Conservation (phyloP, 64 coral and sea anemone species). For the Platygyra sinensis region DNA sequence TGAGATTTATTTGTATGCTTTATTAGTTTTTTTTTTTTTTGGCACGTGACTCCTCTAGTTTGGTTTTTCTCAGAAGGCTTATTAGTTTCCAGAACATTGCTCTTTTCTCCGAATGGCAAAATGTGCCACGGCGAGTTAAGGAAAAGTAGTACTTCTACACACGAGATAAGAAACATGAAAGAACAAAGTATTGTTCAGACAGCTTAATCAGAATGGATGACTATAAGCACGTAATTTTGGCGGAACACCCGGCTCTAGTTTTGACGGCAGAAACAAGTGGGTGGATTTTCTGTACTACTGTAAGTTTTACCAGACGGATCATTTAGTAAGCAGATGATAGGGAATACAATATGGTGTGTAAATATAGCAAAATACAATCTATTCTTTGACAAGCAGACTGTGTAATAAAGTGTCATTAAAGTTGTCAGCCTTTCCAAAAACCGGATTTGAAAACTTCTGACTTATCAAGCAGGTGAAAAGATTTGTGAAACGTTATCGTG, state of each 20-base stretch:
- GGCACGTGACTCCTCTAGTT: not conserved
- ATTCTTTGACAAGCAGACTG: not conserved
- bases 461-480: slow-evolving; percentile 45
- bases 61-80: not conserved
- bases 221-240: not conserved
- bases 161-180: not conserved
- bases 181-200: not conserved
- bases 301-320: not conserved
- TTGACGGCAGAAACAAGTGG: not conserved
- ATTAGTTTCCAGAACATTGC: not conserved
- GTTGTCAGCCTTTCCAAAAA: slow-evolving; percentile 33
- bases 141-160: not conserved
- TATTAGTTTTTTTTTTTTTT: not conserved
- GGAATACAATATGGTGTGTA: not conserved
- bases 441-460: slow-evolving; percentile 33
- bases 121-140: not conserved
- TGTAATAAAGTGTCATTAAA: slow-evolving; percentile 16
- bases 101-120: slow-evolving; percentile 1
- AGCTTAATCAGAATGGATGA: not conserved
- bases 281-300: not conserved
- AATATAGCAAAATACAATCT: not conserved
- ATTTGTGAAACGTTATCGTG: not conserved
- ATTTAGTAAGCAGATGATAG: slow-evolving; percentile 20
- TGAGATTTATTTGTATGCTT: not conserved
- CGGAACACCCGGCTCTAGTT: not conserved